A percentile compares a stretch with the other conserved stretches of the same genome.
Evolutionary conservation across 2,797 vertebrate genomes (phyloP).

Genomic region (Clarias platycephalus): DNA sequence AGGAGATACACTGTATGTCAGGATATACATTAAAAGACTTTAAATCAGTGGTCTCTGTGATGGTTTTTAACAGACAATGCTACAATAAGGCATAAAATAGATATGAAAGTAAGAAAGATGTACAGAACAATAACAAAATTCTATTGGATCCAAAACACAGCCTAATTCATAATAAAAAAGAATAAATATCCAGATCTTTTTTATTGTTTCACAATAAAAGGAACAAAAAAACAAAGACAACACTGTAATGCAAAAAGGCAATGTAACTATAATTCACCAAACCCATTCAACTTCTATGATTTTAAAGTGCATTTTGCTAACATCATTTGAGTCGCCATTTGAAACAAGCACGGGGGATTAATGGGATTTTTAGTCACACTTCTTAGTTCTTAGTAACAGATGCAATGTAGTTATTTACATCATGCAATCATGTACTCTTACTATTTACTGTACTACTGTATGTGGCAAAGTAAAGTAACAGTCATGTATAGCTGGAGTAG

Average conservation of each 20-base stretch:
- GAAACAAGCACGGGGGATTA: background rate
- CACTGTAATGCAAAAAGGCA: background rate
- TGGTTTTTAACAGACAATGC: conserved; percentile 49
- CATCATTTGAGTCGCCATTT: background rate
- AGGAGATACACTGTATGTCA: conserved; percentile 58
- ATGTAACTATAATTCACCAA: background rate
- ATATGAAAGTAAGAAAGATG: conserved; percentile 43
- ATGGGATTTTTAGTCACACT: background rate
- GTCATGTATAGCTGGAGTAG: background rate
- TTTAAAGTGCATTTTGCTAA: conserved; percentile 4
- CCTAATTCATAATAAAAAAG: background rate
- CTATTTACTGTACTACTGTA: background rate
- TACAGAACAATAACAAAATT: conserved; percentile 55
- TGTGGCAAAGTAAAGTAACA: conserved; percentile 11
- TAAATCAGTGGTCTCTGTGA: conserved; percentile 46
- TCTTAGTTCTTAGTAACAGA: background rate
- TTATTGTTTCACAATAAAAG: background rate
- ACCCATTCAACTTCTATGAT: background rate
- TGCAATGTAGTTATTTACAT: background rate
- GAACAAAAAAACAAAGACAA: background rate
- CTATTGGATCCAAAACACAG: conserved; percentile 40
- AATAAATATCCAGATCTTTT: background rate
- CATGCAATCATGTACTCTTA: background rate
- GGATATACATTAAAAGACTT: background rate
- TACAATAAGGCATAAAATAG: conserved; percentile 49